Evolutionary conservation across 2,797 vertebrate genomes (phyloP).

Genomic region (Acrossocheilus fasciatus): DNA sequence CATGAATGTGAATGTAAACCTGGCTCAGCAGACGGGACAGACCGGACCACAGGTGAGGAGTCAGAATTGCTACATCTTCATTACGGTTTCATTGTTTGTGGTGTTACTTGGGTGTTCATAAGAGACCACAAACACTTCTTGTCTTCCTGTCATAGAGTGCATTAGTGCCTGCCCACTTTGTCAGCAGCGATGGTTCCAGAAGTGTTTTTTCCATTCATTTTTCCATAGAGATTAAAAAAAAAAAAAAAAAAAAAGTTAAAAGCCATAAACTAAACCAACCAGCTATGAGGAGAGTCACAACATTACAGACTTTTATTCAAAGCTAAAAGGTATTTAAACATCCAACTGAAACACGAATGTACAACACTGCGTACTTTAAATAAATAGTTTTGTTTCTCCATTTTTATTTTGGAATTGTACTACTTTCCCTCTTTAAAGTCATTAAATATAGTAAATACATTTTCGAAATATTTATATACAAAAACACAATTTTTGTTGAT

Average conservation of each 20-base stretch:
- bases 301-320: neutral
- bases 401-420: neutral
- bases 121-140: neutral
- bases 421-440: neutral
- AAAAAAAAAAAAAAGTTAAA: neutral
- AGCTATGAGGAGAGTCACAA: neutral
- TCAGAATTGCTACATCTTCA: neutral
- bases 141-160: neutral
- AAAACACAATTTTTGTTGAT: neutral
- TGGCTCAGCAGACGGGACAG: constrained; percentile 84
- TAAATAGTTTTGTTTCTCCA: neutral
- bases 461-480: neutral
- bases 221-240: neutral
- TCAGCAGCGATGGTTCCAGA: neutral
- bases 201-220: constrained; percentile 7
- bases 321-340: neutral
- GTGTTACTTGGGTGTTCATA: neutral
- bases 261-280: neutral
- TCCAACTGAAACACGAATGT: neutral
- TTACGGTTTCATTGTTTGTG: neutral
- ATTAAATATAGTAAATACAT: neutral
- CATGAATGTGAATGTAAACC: constrained; percentile 84
- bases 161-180: neutral
- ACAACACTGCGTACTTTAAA: neutral
- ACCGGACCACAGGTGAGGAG: constrained; percentile 87